Conservation (phyloP, 35 echinoderm and acorn worm species). For the Ophiothrix spiculata region DNA sequence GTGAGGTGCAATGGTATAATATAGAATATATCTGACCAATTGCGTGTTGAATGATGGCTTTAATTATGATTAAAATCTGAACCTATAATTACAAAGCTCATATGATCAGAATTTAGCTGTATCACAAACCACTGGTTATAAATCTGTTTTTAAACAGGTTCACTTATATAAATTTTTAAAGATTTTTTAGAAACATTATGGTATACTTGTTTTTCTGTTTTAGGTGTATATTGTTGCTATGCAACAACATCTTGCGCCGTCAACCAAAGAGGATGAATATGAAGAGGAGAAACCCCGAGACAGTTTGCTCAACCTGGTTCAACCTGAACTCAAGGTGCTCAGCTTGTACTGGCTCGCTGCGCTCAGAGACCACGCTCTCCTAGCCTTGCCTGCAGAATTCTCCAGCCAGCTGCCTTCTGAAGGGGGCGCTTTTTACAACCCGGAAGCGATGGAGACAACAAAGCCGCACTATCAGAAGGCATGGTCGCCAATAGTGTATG, state of each 20-base stretch:
- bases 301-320: constrained; percentile 78
- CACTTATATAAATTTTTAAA: no score
- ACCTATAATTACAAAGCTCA: no score
- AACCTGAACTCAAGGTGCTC: constrained; percentile 71
- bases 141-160: no score
- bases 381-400: constrained; percentile 79
- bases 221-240: constrained; percentile 99
- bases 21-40: no score
- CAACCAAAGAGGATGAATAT: constrained; percentile 63
- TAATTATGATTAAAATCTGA: no score
- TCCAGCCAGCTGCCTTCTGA: constrained; percentile 83
- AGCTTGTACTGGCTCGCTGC: constrained; percentile 94
- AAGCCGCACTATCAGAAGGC: constrained; percentile 89
- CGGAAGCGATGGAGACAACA: constrained; percentile 83
- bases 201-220: background rate
- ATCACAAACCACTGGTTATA: no score
- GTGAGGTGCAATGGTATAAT: no score
- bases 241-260: constrained; percentile 67
- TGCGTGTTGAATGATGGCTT: no score
- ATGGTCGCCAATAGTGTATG: constrained; percentile 87
- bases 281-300: constrained; percentile 51
- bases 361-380: constrained; percentile 87
- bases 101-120: no score
- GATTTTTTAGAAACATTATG: background rate
- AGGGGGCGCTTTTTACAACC: constrained; percentile 94